Evolutionary conservation across 2,113 vertebrate species (phyloP).

Genomic region (Embiotoca jacksoni): DNA sequence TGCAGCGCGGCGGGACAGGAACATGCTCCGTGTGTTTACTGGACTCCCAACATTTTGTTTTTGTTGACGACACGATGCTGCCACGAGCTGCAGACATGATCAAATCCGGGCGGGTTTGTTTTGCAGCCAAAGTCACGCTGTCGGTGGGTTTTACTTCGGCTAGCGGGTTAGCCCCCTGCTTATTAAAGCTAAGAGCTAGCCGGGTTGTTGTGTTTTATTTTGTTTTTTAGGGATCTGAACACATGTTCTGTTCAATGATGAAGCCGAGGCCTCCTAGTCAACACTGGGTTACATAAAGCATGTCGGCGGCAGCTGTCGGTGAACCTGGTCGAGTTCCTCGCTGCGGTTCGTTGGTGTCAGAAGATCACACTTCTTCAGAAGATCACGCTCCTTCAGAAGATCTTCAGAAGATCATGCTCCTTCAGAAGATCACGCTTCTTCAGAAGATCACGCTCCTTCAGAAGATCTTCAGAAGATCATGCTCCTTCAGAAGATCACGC

Average conservation of each 20-base stretch:
- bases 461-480: too few relatives aligned
- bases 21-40: background rate
- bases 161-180: constrained; percentile 50
- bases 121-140: background rate
- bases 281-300: background rate
- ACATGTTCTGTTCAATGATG: constrained; percentile 37
- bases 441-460: background rate
- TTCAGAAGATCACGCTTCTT: background rate
- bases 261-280: constrained; percentile 39
- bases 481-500: too few relatives aligned
- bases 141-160: constrained; percentile 30
- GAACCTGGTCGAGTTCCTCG: too few relatives aligned
- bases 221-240: constrained; percentile 16
- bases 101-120: background rate
- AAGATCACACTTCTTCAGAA: too few relatives aligned
- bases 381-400: too few relatives aligned
- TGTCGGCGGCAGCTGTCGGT: too few relatives aligned
- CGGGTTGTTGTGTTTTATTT: constrained; percentile 14
- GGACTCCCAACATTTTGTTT: background rate
- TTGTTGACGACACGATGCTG: too few relatives aligned
- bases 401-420: too few relatives aligned
- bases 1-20: constrained; percentile 43
- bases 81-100: background rate
- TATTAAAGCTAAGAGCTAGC: constrained; percentile 57
- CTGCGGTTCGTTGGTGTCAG: too few relatives aligned